phyloP scores from a whole-genome alignment of 2,888 invertebrate genomes.

The Bimastos eiseni region DNA sequence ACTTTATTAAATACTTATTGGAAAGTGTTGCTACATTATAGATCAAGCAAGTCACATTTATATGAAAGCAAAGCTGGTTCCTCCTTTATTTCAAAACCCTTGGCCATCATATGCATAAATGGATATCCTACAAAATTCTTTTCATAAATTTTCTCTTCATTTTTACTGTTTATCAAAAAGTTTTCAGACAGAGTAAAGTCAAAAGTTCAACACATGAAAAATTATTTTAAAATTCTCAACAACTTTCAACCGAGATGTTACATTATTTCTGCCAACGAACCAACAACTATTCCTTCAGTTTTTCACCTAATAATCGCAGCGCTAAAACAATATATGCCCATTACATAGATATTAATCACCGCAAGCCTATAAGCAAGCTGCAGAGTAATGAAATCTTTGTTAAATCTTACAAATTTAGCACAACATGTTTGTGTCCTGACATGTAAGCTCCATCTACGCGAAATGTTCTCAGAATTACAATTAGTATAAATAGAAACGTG shows the following conservation, averaged over 20 bases:
- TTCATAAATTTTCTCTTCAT: background rate
- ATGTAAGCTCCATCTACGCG: background rate
- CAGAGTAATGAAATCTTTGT: background rate
- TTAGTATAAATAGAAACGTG: background rate
- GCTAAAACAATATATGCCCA: background rate
- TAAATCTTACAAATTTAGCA: background rate
- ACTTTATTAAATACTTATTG: background rate
- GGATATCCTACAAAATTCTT: background rate
- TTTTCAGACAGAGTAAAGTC: background rate
- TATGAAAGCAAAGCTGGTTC: background rate
- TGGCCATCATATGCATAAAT: background rate
- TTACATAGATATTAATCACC: background rate
- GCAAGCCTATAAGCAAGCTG: background rate
- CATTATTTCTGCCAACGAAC: background rate
- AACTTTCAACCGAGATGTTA: background rate
- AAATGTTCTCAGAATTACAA: background rate
- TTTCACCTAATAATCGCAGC: background rate
- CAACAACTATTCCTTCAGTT: background rate
- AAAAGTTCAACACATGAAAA: background rate
- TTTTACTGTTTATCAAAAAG: background rate
- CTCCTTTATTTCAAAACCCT: background rate
- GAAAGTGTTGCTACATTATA: background rate
- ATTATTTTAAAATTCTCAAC: background rate
- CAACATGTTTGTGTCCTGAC: background rate
- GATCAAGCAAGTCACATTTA: background rate